A percentile compares a stretch with the other conserved stretches of the same genome.
Evolutionary conservation across 2,888 invertebrate species (phyloP).

Genomic region (Erebia epiphron): DNA sequence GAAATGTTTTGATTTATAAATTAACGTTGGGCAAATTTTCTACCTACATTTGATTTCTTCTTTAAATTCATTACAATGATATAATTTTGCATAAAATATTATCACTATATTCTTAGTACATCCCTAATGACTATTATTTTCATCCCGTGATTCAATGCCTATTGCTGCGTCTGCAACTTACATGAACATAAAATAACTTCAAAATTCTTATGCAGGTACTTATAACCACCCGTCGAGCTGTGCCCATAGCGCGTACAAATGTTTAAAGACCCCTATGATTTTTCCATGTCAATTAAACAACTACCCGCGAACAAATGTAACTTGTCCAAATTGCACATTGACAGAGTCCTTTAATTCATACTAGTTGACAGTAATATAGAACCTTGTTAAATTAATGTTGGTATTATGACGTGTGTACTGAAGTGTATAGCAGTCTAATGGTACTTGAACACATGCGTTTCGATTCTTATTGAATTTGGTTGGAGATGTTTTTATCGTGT

Average conservation of each 20-base stretch:
- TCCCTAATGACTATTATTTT: too few species aligned
- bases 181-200: background rate
- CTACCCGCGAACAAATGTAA: conserved; percentile 55
- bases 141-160: background rate
- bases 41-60: too few species aligned
- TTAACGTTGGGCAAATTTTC: too few species aligned
- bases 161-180: conserved; percentile 2
- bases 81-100: too few species aligned
- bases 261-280: conserved; percentile 63
- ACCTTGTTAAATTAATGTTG: conserved; percentile 43
- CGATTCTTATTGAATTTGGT: conserved; percentile 72
- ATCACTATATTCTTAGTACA: too few species aligned
- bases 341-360: background rate
- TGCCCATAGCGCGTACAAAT: conserved; percentile 6
- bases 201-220: conserved; percentile 19
- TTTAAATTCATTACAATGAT: too few species aligned
- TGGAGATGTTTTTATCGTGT: conserved; percentile 62
- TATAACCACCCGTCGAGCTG: conserved; percentile 42
- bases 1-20: too few species aligned
- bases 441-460: conserved; percentile 77
- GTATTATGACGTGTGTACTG: conserved; percentile 68
- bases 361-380: background rate
- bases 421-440: conserved; percentile 55
- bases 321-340: conserved; percentile 21
- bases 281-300: conserved; percentile 68